Percentiles rank a stretch among this genome's conserved stretches.
phyloP scores from a whole-genome alignment of 2,888 invertebrate species.

The Xylophagus ater region DNA sequence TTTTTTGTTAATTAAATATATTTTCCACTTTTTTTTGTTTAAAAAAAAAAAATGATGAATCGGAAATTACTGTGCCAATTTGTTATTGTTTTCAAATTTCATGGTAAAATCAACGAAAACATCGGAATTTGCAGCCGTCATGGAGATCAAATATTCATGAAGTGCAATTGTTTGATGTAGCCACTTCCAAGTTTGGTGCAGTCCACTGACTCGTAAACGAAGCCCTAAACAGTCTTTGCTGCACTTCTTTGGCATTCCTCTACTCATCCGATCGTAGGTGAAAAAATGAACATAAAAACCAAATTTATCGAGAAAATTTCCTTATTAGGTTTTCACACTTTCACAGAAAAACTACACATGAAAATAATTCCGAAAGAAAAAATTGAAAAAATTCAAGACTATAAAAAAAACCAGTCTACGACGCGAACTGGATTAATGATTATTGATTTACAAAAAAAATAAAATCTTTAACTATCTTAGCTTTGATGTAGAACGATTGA shows the following conservation, averaged over 20 bases:
- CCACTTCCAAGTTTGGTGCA: constrained; percentile 94
- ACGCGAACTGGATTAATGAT: too few species aligned
- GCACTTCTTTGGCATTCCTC: constrained; percentile 40
- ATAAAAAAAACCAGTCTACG: too few species aligned
- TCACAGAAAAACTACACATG: background rate
- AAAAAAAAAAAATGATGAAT: too few species aligned
- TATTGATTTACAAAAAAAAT: too few species aligned
- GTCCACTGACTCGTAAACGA: constrained; percentile 75
- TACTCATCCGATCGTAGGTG: constrained; percentile 13
- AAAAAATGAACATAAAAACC: constrained; percentile 9
- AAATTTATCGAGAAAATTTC: background rate
- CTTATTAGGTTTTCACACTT: background rate
- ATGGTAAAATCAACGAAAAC: too few species aligned
- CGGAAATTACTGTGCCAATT: too few species aligned
- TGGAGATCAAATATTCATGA: constrained; percentile 76
- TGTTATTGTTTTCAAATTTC: too few species aligned
- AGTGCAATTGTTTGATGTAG: constrained; percentile 80
- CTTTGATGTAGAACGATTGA: too few species aligned
- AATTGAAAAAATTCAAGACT: too few species aligned
- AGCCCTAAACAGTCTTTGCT: constrained; percentile 58
- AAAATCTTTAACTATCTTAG: too few species aligned
- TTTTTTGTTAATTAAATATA: too few species aligned
- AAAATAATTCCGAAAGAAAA: background rate
- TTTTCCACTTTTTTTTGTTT: too few species aligned
- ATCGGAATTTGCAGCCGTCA: constrained; percentile 64